These are phyloP conservation scores for Hoplostethus atlanticus DNA, from an alignment of 2,797 vertebrate species.

Conservation along the genomic window DNA sequence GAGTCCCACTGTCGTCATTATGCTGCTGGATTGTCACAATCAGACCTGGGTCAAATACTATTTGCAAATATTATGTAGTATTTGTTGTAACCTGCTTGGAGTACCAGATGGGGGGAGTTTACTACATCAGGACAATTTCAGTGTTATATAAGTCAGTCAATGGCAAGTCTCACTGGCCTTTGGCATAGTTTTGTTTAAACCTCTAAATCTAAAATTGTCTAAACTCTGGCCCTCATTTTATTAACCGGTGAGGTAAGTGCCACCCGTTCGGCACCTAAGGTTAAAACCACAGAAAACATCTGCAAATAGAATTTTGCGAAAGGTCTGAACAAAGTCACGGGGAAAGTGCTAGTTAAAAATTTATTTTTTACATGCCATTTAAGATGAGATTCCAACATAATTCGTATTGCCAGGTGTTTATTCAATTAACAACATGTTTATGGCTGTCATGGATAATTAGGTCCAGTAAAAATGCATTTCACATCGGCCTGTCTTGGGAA, in stretches of 20 bases:
- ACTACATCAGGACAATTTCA: not conserved
- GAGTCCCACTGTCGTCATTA: not conserved
- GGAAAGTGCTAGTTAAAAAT: not conserved
- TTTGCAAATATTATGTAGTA: not conserved
- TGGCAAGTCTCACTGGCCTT: no score
- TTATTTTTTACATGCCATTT: not conserved
- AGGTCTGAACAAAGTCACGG: not conserved
- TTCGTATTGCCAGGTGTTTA: not conserved
- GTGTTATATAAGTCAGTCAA: not conserved
- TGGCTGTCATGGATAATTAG: not conserved
- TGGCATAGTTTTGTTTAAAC: not conserved
- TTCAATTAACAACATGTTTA: not conserved
- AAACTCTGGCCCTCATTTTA: not conserved
- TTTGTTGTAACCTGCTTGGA: not conserved
- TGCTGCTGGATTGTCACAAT: not conserved
- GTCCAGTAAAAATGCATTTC: constrained; percentile 21
- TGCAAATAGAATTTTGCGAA: not conserved
- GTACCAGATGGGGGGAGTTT: not conserved
- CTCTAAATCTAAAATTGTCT: not conserved
- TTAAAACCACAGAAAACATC: not conserved
- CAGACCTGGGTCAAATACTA: not conserved
- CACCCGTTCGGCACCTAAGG: not conserved
- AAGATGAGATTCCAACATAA: not conserved
- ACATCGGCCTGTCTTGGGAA: not conserved
- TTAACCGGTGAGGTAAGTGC: not conserved